Evolutionary conservation across 2,888 invertebrate genomes (phyloP).

Genomic region (Orchesella flavescens): DNA sequence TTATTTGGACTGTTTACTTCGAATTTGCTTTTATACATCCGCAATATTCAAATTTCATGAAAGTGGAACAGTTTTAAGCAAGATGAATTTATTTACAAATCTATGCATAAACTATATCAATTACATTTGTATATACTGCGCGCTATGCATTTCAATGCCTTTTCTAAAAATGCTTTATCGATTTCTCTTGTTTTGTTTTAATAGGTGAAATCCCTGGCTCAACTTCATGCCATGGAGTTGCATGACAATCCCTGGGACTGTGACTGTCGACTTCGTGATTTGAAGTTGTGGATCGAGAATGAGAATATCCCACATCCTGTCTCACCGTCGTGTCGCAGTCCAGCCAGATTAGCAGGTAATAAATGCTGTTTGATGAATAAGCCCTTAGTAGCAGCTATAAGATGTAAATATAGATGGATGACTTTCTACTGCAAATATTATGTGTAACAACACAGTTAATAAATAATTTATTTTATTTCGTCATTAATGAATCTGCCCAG

Average conservation of each 20-base stretch:
- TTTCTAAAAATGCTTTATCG: not conserved
- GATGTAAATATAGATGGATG: no score
- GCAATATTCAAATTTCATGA: not conserved
- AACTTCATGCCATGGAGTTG: conserved; percentile 85
- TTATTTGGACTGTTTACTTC: no score
- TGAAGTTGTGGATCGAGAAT: conserved; percentile 87
- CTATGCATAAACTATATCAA: no score
- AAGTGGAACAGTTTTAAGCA: not conserved
- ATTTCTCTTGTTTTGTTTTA: conserved; percentile 9
- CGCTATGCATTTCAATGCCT: not conserved
- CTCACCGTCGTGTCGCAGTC: conserved; percentile 81
- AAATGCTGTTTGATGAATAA: no score
- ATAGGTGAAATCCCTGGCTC: conserved; percentile 71
- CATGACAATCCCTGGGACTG: conserved; percentile 93
- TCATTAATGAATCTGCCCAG: no score
- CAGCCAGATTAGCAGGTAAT: conserved; percentile 72
- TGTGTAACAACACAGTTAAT: no score
- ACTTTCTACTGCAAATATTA: no score
- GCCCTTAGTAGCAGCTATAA: no score
- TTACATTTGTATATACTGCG: not conserved
- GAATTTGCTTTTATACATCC: not conserved
- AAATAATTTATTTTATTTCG: not conserved
- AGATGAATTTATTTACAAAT: no score
- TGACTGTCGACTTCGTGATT: conserved; percentile 86
- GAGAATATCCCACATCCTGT: conserved; percentile 81